Conservation (phyloP, 2,888 invertebrate species). For the Schizotus pectinicornis region DNA sequence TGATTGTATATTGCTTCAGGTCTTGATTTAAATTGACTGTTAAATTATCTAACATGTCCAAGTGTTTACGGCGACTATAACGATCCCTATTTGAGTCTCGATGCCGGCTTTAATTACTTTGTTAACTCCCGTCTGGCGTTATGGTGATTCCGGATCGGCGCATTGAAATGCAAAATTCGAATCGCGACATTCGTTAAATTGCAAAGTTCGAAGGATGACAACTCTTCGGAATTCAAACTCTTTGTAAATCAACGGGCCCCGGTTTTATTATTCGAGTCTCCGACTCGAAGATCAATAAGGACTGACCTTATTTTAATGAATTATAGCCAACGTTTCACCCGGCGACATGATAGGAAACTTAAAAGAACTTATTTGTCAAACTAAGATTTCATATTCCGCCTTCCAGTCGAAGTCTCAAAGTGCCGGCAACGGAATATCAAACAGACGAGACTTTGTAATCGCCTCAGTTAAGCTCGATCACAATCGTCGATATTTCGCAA, state of each 20-base stretch:
- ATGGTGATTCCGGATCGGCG: slow-evolving; percentile 12
- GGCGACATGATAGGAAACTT: slow-evolving; percentile 42
- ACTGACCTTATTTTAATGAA: slow-evolving; percentile 44
- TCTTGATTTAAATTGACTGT: slow-evolving; percentile 50
- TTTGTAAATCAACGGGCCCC: slow-evolving; percentile 12
- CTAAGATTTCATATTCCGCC: slow-evolving; percentile 27
- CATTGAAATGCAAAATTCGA: slow-evolving; percentile 15
- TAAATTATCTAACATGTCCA: slow-evolving; percentile 46
- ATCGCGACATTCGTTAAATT: slow-evolving; percentile 11
- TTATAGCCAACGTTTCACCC: slow-evolving; percentile 38
- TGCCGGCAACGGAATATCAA: slow-evolving; percentile 29
- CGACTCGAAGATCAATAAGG: slow-evolving; percentile 33
- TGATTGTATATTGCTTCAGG: slow-evolving; percentile 50
- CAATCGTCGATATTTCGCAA: slow-evolving; percentile 19
- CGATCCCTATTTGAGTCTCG: slow-evolving; percentile 22
- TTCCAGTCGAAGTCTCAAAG: slow-evolving; percentile 24
- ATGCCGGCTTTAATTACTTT: slow-evolving; percentile 23
- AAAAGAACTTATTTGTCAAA: slow-evolving; percentile 44
- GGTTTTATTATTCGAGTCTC: slow-evolving; percentile 37
- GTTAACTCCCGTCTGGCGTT: slow-evolving; percentile 6
- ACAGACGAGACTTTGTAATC: slow-evolving; percentile 22
- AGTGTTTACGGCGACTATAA: slow-evolving; percentile 33
- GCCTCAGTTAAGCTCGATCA: too few species aligned
- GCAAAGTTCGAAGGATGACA: slow-evolving; percentile 13
- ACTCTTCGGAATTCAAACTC: slow-evolving; percentile 16